Base-by-base conservation (phyloP, 92 coral and sea anemone species). In the Umimayanthus kanabou region DNA sequence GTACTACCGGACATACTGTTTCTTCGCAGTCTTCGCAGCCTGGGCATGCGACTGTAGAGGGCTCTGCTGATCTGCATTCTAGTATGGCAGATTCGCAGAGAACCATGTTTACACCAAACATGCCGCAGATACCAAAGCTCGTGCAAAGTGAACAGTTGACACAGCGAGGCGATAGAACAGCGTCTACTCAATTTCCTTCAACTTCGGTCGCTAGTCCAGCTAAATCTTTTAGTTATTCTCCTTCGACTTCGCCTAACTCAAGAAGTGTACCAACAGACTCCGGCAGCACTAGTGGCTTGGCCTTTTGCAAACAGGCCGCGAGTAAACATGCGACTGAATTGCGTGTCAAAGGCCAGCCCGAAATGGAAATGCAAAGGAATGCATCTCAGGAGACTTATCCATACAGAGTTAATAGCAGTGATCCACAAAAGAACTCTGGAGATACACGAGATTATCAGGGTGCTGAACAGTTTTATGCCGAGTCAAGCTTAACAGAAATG, bases 341-440 rank as follows among this genome's bases (percentile, higher is more conserved):
- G 89, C 94, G 98, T 93, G 92, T 90, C 85, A 95, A 90, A 89
- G 93, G 94, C 90, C 98, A 95, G 89, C 85, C 94, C 80, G 98
- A 91, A 91, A 89, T 90, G 92, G 93, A 95, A 87, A 92, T 94
- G 93, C 96, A 91, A 90, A 84, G 98, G 98, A 95, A 95, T 93
- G 98, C 87, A 90, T 82, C 92, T 90, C 91, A 83, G 87, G 78
- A 78, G 65, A 83, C 87, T 83, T 83, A 83, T 83, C 78, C 87
- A 26, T 58, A 88, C 20, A 76, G 82, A 29, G 93, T 90, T 85
- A 87, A 92, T 87, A 89, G 89, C 90, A 88, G 82, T 90, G 92
- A 93, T 86, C 93, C 85, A 87, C 95, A 93, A 85, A 92, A 91
- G 92, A 92, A 92, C 88, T 88, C 92, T 87, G 87, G 85, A 83